phyloP scores from a whole-genome alignment of 2,113 vertebrate genomes.

The Odobenus rosmarus region DNA sequence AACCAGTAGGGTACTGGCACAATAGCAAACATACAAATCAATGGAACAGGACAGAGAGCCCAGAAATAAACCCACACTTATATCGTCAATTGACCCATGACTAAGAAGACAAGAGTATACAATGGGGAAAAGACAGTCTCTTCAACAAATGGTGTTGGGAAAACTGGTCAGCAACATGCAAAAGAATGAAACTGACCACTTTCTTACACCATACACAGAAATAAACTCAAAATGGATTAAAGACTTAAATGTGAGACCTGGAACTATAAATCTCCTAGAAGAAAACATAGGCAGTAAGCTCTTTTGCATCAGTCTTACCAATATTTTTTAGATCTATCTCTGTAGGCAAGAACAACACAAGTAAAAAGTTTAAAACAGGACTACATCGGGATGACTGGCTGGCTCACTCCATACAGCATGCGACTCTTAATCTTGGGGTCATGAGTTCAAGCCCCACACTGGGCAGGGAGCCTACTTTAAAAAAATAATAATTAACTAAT shows the following conservation, averaged over 20 bases:
- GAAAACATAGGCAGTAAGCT: background rate
- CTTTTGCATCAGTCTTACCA: background rate
- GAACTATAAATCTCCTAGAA: background rate
- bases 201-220: background rate
- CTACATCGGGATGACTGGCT: background rate
- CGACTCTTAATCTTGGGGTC: background rate
- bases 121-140: background rate
- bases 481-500: background rate
- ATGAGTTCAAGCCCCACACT: background rate
- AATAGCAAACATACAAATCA: background rate
- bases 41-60: background rate
- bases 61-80: background rate
- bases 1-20: background rate
- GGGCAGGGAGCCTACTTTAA: background rate
- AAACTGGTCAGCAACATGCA: background rate
- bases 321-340: background rate
- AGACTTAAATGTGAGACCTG: background rate
- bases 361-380: background rate
- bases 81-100: background rate
- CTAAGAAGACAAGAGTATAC: background rate
- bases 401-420: background rate
- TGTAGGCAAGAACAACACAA: background rate
- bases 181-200: background rate
- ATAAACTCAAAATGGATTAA: background rate
- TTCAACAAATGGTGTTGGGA: background rate